Evolutionary conservation across 2,797 vertebrate species (phyloP).

Genomic region (Sebastes vulpes): DNA sequence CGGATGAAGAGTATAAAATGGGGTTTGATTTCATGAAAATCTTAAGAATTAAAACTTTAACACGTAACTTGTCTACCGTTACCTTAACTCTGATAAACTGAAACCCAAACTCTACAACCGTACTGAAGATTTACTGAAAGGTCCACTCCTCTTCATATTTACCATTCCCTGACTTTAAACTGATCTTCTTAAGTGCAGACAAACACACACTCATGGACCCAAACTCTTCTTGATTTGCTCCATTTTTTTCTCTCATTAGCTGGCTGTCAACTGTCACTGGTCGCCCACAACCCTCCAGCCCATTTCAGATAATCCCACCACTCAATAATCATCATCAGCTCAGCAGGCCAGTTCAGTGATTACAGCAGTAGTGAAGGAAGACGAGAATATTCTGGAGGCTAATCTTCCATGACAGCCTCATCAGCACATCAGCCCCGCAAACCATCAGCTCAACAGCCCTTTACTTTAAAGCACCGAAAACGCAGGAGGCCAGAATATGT

Average conservation of each 20-base stretch:
- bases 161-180: slow-evolving; percentile 11
- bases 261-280: slow-evolving; percentile 41
- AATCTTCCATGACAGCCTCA: slow-evolving; percentile 57
- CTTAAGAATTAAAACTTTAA: background rate
- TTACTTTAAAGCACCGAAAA: background rate
- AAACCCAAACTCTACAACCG: background rate
- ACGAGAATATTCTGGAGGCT: slow-evolving; percentile 48
- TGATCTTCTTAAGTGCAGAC: slow-evolving; percentile 21
- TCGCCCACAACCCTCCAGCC: slow-evolving; percentile 19
- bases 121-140: background rate
- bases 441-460: slow-evolving; percentile 1
- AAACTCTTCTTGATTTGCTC: slow-evolving; percentile 29
- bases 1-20: background rate
- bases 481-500: background rate
- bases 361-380: slow-evolving; percentile 46
- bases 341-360: slow-evolving; percentile 58
- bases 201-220: background rate
- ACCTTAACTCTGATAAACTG: background rate
- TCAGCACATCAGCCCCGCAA: slow-evolving; percentile 31
- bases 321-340: slow-evolving; percentile 65
- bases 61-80: background rate
- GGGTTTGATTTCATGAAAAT: background rate
- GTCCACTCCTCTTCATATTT: slow-evolving; percentile 5
- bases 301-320: slow-evolving; percentile 69
- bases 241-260: slow-evolving; percentile 14